Evolutionary conservation across 2,113 vertebrate species (phyloP).

Genomic region (Eidolon helvum): DNA sequence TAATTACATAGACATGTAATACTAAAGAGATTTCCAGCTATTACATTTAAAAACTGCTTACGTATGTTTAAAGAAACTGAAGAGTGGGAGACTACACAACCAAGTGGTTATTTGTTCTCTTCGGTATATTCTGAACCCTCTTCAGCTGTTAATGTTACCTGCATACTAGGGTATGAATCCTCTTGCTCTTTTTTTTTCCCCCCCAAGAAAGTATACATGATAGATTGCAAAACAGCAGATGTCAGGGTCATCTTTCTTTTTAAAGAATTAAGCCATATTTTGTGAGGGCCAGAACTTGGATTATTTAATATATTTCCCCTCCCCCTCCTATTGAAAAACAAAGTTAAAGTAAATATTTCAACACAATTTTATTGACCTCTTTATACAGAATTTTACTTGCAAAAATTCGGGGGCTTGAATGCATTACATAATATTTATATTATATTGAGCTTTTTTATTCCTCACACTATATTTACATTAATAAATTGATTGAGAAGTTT

Average conservation of each 20-base stretch:
- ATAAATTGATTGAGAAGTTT: slow-evolving; percentile 84
- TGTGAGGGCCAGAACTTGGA: slow-evolving; percentile 81
- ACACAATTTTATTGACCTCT: slow-evolving; percentile 82
- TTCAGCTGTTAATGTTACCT: slow-evolving; percentile 82
- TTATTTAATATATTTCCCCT: slow-evolving; percentile 77
- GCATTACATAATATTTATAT: slow-evolving; percentile 82
- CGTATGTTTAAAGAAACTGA: slow-evolving; percentile 68
- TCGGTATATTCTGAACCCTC: slow-evolving; percentile 76
- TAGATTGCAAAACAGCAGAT: slow-evolving; percentile 80
- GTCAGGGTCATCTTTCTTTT: slow-evolving; percentile 86
- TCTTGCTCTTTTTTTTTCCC: slow-evolving; percentile 41
- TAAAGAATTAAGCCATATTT: slow-evolving; percentile 89
- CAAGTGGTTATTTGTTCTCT: slow-evolving; percentile 79
- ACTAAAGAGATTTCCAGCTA: slow-evolving; percentile 49
- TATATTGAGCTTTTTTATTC: slow-evolving; percentile 83
- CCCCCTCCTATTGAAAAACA: slow-evolving; percentile 72
- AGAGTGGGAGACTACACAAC: slow-evolving; percentile 71
- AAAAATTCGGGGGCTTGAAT: slow-evolving; percentile 77
- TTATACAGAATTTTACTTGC: slow-evolving; percentile 84
- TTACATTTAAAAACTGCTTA: slow-evolving; percentile 67
- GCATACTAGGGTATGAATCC: slow-evolving; percentile 81
- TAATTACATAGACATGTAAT: slow-evolving; percentile 54
- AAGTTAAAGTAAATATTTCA: slow-evolving; percentile 75
- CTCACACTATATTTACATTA: slow-evolving; percentile 82
- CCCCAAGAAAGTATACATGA: slow-evolving; percentile 71